Evolutionary conservation across 2,888 invertebrate genomes (phyloP).

Genomic region (Yponomeuta sedellus): DNA sequence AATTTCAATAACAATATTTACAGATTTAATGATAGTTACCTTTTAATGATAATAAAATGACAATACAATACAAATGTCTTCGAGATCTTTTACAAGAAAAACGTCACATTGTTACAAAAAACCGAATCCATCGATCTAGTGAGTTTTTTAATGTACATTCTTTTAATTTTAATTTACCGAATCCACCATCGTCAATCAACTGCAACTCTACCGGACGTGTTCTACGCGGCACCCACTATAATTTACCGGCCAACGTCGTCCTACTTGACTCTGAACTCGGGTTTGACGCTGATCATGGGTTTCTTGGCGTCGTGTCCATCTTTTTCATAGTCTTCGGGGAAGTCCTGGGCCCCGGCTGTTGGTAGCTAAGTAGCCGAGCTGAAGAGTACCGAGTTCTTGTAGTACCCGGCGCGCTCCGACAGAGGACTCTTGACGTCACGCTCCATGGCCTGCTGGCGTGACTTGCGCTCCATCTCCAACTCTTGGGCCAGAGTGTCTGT

Average conservation of each 20-base stretch:
- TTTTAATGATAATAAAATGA: conserved; percentile 48
- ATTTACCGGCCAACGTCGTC: conserved; percentile 6
- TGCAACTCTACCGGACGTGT: not conserved
- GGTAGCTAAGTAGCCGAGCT: conserved; percentile 87
- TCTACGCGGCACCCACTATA: not conserved
- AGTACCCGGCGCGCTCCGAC: conserved; percentile 88
- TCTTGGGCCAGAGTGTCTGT: conserved; percentile 91
- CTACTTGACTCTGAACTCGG: conserved; percentile 72
- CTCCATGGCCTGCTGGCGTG: conserved; percentile 86
- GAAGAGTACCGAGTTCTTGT: conserved; percentile 93
- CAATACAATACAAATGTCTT: conserved; percentile 34
- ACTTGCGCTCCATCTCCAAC: conserved; percentile 91
- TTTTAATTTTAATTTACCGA: conserved; percentile 20
- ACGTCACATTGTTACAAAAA: conserved; percentile 38
- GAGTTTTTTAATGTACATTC: conserved; percentile 25
- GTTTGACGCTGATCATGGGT: conserved; percentile 74
- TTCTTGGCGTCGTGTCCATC: conserved; percentile 60
- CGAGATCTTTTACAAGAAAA: conserved; percentile 53
- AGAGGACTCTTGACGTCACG: conserved; percentile 91
- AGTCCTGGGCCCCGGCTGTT: conserved; percentile 54
- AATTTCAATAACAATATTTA: conserved; percentile 68
- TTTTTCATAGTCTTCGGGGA: conserved; percentile 61
- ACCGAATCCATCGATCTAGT: conserved; percentile 27
- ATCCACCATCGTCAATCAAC: not conserved
- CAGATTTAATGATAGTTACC: conserved; percentile 29